These are phyloP conservation scores for Dione juno DNA, from an alignment of 2,888 invertebrate species.

Conservation along the genomic window DNA sequence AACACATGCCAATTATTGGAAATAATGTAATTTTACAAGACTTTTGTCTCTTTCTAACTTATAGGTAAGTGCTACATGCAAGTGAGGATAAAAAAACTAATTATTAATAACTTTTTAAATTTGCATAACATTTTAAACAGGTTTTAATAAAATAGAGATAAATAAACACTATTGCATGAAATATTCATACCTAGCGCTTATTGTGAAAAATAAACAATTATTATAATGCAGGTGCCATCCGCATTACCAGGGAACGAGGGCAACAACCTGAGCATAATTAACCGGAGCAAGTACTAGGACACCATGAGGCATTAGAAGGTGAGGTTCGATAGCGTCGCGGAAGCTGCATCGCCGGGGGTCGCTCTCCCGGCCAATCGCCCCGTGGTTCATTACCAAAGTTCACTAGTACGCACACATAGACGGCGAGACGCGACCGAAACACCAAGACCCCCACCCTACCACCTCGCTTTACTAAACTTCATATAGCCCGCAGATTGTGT, in stretches of 20 bases:
- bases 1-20: no score
- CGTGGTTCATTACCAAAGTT: slow-evolving; percentile 82
- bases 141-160: no score
- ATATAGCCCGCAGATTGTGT: slow-evolving; percentile 37
- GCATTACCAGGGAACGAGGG: slow-evolving; percentile 37
- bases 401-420: slow-evolving; percentile 77
- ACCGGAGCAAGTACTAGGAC: slow-evolving; percentile 45
- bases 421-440: slow-evolving; percentile 45
- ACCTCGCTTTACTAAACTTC: slow-evolving; percentile 38
- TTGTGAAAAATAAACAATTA: not conserved
- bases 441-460: slow-evolving; percentile 55
- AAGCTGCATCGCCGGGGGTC: slow-evolving; percentile 58
- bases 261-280: slow-evolving; percentile 35
- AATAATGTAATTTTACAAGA: no score
- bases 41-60: no score
- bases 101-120: no score
- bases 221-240: not conserved
- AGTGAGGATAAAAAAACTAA: no score
- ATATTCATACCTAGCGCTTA: no score
- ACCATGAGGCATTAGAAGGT: slow-evolving; percentile 43
- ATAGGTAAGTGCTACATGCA: no score
- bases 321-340: slow-evolving; percentile 49
- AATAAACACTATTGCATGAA: no score
- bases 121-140: no score
- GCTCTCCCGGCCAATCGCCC: slow-evolving; percentile 67